Percentiles rank a stretch among this genome's conserved stretches.
These are phyloP conservation scores for Athalia cordata DNA, from an alignment of 2,888 invertebrate species.

Conservation along the genomic window DNA sequence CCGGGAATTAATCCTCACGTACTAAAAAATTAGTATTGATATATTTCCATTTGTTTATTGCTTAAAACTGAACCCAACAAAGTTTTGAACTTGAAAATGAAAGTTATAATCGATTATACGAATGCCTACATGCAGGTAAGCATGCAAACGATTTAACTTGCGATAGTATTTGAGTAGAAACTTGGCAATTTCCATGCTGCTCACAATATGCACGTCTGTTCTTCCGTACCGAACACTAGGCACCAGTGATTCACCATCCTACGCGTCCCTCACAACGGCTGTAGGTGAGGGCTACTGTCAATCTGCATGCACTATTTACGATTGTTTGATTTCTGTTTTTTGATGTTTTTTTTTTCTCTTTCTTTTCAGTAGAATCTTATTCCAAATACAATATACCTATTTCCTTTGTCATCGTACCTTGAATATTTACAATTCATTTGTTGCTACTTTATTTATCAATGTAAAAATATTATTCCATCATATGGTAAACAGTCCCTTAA, in stretches of 20 bases:
- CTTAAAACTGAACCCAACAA: background rate
- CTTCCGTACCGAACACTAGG: slow-evolving; percentile 67
- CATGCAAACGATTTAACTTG: slow-evolving; percentile 23
- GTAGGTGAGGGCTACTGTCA: slow-evolving; percentile 70
- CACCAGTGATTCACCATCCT: slow-evolving; percentile 74
- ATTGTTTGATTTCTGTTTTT: slow-evolving; percentile 21
- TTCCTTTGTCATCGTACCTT: background rate
- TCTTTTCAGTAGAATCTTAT: slow-evolving; percentile 38
- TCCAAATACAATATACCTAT: background rate
- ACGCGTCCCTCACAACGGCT: slow-evolving; percentile 75
- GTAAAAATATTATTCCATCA: background rate
- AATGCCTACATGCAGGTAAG: slow-evolving; percentile 13
- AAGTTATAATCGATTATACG: no score
- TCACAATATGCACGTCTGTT: slow-evolving; percentile 64
- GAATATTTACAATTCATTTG: background rate
- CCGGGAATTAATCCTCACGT: no score
- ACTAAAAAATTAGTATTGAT: no score
- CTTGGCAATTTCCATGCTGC: slow-evolving; percentile 64
- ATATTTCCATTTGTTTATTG: no score
- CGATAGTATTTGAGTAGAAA: slow-evolving; percentile 62
- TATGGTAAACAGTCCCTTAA: background rate
- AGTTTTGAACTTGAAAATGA: no score
- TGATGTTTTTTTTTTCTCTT: slow-evolving; percentile 44
- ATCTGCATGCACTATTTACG: slow-evolving; percentile 59
- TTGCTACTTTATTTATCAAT: no score